Percentiles rank a stretch among this genome's conserved stretches.
Evolutionary conservation across 2,888 invertebrate species (phyloP).

Genomic region (Lagria hirta): DNA sequence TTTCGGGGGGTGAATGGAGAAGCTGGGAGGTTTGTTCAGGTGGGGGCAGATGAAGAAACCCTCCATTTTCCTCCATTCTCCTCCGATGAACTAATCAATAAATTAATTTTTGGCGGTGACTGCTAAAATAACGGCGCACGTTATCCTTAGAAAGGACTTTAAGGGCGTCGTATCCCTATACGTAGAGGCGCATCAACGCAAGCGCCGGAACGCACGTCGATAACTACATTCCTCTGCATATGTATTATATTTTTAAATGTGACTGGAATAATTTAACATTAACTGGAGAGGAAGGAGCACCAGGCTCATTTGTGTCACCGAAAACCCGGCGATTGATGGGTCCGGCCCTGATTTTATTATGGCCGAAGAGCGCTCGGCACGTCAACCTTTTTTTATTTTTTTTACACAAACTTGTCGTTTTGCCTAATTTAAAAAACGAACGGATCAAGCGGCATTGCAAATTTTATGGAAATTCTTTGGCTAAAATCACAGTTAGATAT

Average conservation of each 20-base stretch:
- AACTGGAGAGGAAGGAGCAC: constrained; percentile 42
- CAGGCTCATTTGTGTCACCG: constrained; percentile 36
- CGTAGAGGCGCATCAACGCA: constrained; percentile 39
- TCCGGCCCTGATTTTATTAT: too few relatives aligned
- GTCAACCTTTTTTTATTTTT: too few relatives aligned
- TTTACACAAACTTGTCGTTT: too few relatives aligned
- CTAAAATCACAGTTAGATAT: too few relatives aligned
- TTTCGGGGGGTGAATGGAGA: constrained; percentile 8
- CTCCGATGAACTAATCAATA: constrained; percentile 13
- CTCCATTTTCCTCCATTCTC: not conserved
- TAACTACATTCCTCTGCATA: constrained; percentile 49
- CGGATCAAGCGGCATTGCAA: too few relatives aligned
- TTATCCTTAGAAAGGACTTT: constrained; percentile 26
- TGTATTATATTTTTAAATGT: constrained; percentile 51
- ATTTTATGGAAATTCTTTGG: too few relatives aligned
- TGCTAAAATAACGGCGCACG: constrained; percentile 13
- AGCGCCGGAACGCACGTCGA: constrained; percentile 46
- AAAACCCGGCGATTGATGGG: too few relatives aligned
- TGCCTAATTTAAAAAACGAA: too few relatives aligned
- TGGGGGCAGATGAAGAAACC: constrained; percentile 5
- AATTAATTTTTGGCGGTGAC: constrained; percentile 22
- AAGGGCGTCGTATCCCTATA: constrained; percentile 36
- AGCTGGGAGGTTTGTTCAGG: constrained; percentile 1
- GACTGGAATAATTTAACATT: constrained; percentile 49
- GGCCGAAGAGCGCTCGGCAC: too few relatives aligned